Percentiles rank a stretch among this genome's conserved stretches.
phyloP scores from a whole-genome alignment of 2,888 invertebrate species.

The Neuroscelio doddi region DNA sequence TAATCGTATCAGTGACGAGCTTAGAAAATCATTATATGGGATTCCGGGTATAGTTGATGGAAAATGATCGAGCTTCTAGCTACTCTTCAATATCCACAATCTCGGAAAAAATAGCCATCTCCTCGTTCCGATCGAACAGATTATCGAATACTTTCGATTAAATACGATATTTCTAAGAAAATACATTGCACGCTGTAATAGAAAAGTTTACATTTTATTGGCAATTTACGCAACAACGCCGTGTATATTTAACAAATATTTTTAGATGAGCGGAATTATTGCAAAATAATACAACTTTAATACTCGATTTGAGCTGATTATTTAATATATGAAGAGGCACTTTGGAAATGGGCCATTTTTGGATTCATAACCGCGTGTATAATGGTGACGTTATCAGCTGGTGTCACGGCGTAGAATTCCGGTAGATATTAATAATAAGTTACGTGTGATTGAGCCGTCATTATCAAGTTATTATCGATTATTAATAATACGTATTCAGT shows the following conservation, averaged over 20 bases:
- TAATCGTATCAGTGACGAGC: too few species aligned
- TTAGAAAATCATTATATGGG: too few species aligned
- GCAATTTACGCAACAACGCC: too few species aligned
- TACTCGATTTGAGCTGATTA: conserved; percentile 11
- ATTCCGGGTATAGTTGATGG: too few species aligned
- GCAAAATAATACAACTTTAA: not conserved
- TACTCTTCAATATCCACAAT: conserved; percentile 1
- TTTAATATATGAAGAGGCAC: conserved; percentile 29
- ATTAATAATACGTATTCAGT: too few species aligned
- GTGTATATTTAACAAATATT: too few species aligned
- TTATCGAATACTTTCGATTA: too few species aligned
- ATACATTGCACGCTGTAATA: too few species aligned
- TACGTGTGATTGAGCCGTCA: conserved; percentile 12
- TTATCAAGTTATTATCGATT: conserved; percentile 22
- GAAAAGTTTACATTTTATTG: too few species aligned
- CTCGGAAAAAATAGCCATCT: conserved; percentile 3
- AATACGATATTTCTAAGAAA: too few species aligned
- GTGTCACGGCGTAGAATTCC: conserved; percentile 16
- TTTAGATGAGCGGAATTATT: too few species aligned
- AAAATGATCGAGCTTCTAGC: too few species aligned
- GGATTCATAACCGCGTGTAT: conserved; percentile 12
- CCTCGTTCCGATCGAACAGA: not conserved
- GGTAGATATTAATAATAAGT: conserved; percentile 10
- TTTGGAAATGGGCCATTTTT: conserved; percentile 30
- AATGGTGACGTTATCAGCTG: conserved; percentile 1